Conservation (phyloP, 2,113 vertebrate genomes). For the Melanocharis versteri region DNA sequence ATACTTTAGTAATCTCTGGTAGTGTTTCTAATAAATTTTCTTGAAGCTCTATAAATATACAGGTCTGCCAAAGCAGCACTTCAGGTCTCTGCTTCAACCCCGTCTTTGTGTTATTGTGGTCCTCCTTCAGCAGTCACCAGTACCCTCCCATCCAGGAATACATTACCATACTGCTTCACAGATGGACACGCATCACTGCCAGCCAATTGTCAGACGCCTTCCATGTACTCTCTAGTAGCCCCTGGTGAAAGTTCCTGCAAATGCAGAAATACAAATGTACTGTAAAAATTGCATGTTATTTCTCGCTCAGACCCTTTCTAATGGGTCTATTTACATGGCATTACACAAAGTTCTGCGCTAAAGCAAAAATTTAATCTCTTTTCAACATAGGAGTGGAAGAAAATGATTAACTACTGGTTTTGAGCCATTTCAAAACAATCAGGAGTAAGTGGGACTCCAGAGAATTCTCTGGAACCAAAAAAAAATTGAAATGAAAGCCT, state of each 20-base stretch:
- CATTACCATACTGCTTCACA: background rate
- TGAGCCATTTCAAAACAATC: background rate
- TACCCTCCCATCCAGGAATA: background rate
- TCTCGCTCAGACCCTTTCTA: background rate
- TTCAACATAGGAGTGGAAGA: background rate
- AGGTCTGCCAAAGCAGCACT: background rate
- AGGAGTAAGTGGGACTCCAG: constrained; percentile 39
- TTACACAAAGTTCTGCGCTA: background rate
- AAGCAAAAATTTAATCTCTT: background rate
- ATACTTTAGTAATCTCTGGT: background rate
- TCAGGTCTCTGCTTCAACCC: background rate
- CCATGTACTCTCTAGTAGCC: background rate
- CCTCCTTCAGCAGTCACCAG: background rate
- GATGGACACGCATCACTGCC: rapidly evolving
- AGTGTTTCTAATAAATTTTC: background rate
- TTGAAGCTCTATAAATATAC: background rate
- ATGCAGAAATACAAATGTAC: background rate
- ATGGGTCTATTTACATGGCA: background rate
- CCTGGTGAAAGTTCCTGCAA: background rate
- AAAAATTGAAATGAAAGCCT: constrained; percentile 55
- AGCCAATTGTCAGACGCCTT: background rate
- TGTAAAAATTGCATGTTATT: background rate
- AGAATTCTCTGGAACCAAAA: constrained; percentile 54
- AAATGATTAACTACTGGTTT: constrained; percentile 31
- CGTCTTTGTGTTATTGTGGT: background rate